Evolutionary conservation across 2,113 vertebrate genomes (phyloP).

Genomic region (Halichoeres trimaculatus): DNA sequence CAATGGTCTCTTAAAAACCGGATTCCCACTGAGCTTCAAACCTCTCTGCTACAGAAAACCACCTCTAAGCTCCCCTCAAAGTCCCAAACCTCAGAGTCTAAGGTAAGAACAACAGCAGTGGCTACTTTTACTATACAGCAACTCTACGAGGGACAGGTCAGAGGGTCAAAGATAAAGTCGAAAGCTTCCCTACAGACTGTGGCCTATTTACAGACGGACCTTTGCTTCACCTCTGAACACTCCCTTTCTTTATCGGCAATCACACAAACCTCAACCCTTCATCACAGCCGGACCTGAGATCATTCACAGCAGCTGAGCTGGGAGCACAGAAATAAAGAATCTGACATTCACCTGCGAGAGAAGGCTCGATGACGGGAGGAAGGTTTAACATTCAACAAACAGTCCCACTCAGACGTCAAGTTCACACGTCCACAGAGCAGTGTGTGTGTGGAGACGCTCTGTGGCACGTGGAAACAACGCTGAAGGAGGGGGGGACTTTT

Average conservation of each 20-base stretch:
- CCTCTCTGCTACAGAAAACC: constrained; percentile 56
- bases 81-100: constrained; percentile 12
- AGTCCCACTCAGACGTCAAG: constrained; percentile 3
- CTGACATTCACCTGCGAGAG: constrained; percentile 77
- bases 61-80: not conserved
- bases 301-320: constrained; percentile 61
- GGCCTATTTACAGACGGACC: constrained; percentile 30
- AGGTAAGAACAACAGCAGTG: constrained; percentile 27
- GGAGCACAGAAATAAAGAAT: constrained; percentile 54
- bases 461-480: not conserved
- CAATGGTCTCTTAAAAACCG: constrained; percentile 68
- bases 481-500: not conserved
- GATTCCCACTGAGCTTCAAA: constrained; percentile 34
- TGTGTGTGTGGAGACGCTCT: not conserved
- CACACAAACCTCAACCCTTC: constrained; percentile 9
- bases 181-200: not conserved
- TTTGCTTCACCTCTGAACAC: constrained; percentile 11
- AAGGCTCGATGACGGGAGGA: constrained; percentile 54
- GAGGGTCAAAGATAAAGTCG: constrained; percentile 30
- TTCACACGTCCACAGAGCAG: constrained; percentile 7
- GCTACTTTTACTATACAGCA: constrained; percentile 51
- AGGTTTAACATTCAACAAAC: constrained; percentile 64
- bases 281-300: constrained; percentile 68
- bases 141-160: constrained; percentile 21
- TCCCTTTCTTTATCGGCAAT: constrained; percentile 10